Evolutionary conservation across 2,888 invertebrate species (phyloP).

Genomic region (Nematopogon swammerdamellus): DNA sequence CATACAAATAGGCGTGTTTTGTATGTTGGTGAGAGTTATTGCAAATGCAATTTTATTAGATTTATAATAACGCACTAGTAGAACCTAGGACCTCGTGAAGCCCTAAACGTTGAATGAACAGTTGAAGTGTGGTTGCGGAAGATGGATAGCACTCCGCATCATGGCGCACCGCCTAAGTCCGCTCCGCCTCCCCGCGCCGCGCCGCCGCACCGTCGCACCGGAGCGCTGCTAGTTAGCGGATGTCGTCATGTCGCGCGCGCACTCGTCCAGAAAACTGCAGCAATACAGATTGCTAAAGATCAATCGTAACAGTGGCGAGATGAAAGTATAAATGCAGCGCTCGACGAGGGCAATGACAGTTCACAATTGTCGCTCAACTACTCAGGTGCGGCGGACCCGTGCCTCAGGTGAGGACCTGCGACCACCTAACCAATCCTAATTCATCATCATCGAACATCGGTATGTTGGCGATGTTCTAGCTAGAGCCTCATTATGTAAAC

Average conservation of each 20-base stretch:
- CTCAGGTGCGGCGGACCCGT: neutral
- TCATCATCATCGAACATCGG: no score
- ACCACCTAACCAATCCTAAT: no score
- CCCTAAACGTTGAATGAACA: no score
- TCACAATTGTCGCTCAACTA: constrained; percentile 22
- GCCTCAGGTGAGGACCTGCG: neutral
- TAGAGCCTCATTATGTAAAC: no score
- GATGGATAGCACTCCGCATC: no score
- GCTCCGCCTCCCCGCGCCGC: constrained; percentile 10
- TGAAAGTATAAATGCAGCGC: constrained; percentile 42
- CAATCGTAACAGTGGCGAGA: constrained; percentile 40
- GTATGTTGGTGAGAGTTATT: no score
- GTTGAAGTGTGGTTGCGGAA: constrained; percentile 32
- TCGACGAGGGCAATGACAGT: constrained; percentile 37
- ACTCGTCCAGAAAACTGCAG: constrained; percentile 49
- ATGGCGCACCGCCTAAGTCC: no score
- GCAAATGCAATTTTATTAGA: no score
- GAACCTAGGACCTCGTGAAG: no score
- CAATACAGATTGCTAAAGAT: constrained; percentile 45
- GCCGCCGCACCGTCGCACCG: neutral
- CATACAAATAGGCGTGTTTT: no score
- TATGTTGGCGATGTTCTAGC: no score
- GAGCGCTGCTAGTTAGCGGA: neutral
- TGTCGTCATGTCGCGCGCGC: constrained; percentile 22
- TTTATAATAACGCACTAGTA: no score